Base-by-base conservation (phyloP, 2,888 invertebrate species). In the Drosophila mayaguana region DNA sequence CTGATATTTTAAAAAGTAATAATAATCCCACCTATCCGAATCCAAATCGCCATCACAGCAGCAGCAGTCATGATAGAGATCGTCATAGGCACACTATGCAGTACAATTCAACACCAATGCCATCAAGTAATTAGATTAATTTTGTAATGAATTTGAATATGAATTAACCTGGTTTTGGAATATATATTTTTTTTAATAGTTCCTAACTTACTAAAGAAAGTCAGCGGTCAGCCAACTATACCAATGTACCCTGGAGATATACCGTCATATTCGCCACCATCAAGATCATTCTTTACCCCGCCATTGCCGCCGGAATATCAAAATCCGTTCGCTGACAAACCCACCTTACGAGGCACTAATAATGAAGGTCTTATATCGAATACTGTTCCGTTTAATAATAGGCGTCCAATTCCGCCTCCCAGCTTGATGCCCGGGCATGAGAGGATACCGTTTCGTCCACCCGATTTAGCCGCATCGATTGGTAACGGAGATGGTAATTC, bases 251-350 rank as follows among this genome's bases (percentile, higher is more conserved):
- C 94, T 18, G 96, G 95, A 56, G 96, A 96, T 81, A 94, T 96
- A 80, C 97, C 97, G 43, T 96, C 96, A 42, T 97, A 97, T 93
- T 96, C 97, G 32, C 97, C 97, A 59, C 97, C 97, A 25, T 96
- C 96, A 38, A 93, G 97, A 66, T 94, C 95, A 16, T 96, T 96
- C 92, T 96, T 96, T 92, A 97, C 97, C 1, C 97, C 97, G 1
- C 97, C 97, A 0, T 92, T 97, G 77, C 97, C 97, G 16, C 96
- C 96, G 11, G 97, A 97, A 92, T 96, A 96, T 91, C 94, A 95
- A 72, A 96, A 97, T 93, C 97, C 97, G 1, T 97, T 97, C 91
- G 97, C 97, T n/a, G 97, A 97, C 91, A 97, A 97, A 92, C 97
- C 97, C 59, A 97, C 97, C 53, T 93, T 97, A 68, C 94, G 97